Evolutionary conservation across 2,797 vertebrate genomes (phyloP).

Genomic region (Sarcophilus harrisii): DNA sequence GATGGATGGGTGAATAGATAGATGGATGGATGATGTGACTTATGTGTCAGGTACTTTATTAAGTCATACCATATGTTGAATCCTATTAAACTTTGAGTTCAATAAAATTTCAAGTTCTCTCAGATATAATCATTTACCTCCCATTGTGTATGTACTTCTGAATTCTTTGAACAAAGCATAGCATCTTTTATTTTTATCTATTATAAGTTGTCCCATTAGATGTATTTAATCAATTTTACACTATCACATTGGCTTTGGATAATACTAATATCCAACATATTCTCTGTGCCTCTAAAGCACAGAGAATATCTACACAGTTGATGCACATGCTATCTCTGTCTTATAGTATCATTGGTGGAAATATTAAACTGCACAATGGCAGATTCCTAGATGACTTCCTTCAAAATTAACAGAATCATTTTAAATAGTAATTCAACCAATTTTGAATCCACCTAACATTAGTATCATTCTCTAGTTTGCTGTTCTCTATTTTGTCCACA

Average conservation of each 20-base stretch:
- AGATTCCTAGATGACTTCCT: background rate
- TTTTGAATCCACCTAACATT: background rate
- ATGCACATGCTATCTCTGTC: background rate
- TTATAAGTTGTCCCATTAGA: background rate
- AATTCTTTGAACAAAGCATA: background rate
- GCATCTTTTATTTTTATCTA: background rate
- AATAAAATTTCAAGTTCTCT: background rate
- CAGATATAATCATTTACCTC: background rate
- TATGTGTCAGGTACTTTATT: background rate
- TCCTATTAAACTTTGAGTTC: background rate
- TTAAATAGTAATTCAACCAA: background rate
- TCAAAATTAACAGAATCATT: background rate
- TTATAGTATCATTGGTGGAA: background rate
- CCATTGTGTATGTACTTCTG: background rate
- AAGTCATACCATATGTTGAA: background rate
- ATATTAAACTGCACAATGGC: background rate
- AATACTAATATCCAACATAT: background rate
- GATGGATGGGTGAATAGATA: no score
- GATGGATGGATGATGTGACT: background rate
- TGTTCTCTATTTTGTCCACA: background rate
- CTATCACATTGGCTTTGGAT: background rate
- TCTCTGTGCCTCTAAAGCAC: background rate
- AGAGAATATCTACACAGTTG: background rate
- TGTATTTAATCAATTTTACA: background rate
- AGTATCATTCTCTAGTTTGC: background rate